Evolutionary conservation across 2,888 invertebrate species (phyloP).

Genomic region (Lasius fuliginosus): DNA sequence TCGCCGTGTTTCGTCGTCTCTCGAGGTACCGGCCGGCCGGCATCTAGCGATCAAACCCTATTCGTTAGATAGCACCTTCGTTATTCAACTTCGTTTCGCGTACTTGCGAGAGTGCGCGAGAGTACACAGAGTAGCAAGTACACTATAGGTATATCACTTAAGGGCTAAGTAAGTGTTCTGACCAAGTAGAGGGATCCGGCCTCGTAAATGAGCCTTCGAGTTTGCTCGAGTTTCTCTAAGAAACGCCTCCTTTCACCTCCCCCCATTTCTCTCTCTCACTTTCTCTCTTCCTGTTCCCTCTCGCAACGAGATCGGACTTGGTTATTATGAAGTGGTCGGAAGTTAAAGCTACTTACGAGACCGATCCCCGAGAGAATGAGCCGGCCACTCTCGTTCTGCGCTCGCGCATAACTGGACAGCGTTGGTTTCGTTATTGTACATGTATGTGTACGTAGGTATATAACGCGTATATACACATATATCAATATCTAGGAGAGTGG

Average conservation of each 20-base stretch:
- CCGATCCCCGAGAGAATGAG: constrained; percentile 73
- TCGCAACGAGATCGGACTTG: constrained; percentile 52
- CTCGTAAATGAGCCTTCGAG: constrained; percentile 55
- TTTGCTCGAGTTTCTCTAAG: constrained; percentile 23
- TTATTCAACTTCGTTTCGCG: constrained; percentile 79
- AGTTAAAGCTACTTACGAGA: constrained; percentile 67
- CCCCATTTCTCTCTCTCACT: background rate
- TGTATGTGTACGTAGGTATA: constrained; percentile 39
- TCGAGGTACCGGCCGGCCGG: constrained; percentile 72
- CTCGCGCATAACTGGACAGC: constrained; percentile 65
- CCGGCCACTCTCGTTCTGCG: constrained; percentile 75
- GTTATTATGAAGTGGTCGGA: constrained; percentile 45
- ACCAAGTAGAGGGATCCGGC: constrained; percentile 55
- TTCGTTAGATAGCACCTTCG: constrained; percentile 83
- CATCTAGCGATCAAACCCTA: constrained; percentile 77
- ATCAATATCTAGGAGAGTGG: constrained; percentile 63
- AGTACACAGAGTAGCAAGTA: constrained; percentile 67
- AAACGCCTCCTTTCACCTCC: background rate
- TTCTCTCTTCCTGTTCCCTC: background rate
- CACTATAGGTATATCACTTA: constrained; percentile 67
- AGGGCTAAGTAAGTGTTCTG: constrained; percentile 66
- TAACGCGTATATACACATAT: constrained; percentile 59
- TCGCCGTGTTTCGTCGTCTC: constrained; percentile 23
- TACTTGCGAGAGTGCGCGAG: constrained; percentile 61
- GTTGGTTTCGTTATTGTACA: constrained; percentile 57